Evolutionary conservation across 2,888 invertebrate genomes (phyloP).

Genomic region (Peribatodes rhomboidaria): DNA sequence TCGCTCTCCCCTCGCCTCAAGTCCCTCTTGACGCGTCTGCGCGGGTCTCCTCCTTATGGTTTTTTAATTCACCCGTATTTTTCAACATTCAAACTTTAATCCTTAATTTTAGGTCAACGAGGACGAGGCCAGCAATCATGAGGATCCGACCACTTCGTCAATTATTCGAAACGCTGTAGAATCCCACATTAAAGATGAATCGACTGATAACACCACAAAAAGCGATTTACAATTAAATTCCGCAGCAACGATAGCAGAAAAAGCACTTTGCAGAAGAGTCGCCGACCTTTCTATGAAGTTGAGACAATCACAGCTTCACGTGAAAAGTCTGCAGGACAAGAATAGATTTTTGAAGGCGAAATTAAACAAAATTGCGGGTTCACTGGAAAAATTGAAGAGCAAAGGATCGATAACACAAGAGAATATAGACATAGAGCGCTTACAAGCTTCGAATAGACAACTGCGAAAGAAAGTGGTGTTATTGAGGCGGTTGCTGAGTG

Average conservation of each 20-base stretch:
- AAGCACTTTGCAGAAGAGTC: constrained; percentile 24
- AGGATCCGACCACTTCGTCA: constrained; percentile 5
- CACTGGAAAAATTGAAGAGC: constrained; percentile 22
- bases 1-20: no score
- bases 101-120: constrained; percentile 9
- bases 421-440: constrained; percentile 18
- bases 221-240: background rate
- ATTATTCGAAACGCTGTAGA: background rate
- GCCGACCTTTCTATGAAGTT: constrained; percentile 7
- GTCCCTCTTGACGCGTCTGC: no score
- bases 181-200: constrained; percentile 1
- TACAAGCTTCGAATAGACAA: constrained; percentile 19
- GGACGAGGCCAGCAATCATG: background rate
- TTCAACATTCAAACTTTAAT: background rate
- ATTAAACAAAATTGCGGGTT: background rate
- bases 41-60: no score
- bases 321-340: constrained; percentile 12
- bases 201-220: background rate
- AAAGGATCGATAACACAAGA: constrained; percentile 21
- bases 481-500: constrained; percentile 19
- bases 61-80: no score
- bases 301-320: background rate
- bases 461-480: constrained; percentile 18
- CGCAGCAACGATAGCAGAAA: constrained; percentile 6
- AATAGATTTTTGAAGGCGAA: constrained; percentile 20